phyloP scores from a whole-genome alignment of 2,888 invertebrate genomes.

The Lycocerus yunnanus region DNA sequence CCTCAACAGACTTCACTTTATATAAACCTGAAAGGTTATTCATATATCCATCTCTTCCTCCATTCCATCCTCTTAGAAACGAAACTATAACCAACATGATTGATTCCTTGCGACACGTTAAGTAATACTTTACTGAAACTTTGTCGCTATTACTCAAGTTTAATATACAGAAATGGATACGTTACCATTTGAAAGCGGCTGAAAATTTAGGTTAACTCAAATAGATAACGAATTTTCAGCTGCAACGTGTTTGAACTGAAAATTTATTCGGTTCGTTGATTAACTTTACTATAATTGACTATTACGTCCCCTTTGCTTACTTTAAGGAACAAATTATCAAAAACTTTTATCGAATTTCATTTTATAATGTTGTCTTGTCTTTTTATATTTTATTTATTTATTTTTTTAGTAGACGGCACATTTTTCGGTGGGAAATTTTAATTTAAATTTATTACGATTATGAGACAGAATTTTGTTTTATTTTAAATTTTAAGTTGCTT shows the following conservation, averaged over 20 bases:
- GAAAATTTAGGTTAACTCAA: neutral
- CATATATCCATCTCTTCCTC: slow-evolving; percentile 9
- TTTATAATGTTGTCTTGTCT: too few species aligned
- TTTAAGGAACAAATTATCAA: neutral
- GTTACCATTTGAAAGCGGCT: neutral
- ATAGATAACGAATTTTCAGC: neutral
- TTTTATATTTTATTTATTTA: too few species aligned
- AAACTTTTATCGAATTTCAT: too few species aligned
- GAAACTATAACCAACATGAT: slow-evolving; percentile 18
- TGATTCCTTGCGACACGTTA: slow-evolving; percentile 13
- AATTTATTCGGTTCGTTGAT: slow-evolving; percentile 41
- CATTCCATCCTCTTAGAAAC: slow-evolving; percentile 1
- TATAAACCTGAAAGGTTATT: slow-evolving; percentile 23
- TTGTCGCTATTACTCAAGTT: neutral
- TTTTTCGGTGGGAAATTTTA: too few species aligned
- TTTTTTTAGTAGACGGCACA: too few species aligned
- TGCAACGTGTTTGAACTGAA: slow-evolving; percentile 27
- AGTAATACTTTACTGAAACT: neutral
- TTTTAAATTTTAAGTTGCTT: too few species aligned
- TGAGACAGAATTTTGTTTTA: too few species aligned
- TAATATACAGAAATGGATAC: neutral
- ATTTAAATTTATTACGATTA: too few species aligned
- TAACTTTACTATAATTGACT: slow-evolving; percentile 33
- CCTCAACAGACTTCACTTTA: slow-evolving; percentile 36
- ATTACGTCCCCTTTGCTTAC: neutral